Base-by-base conservation (phyloP, 2,113 vertebrate species). In the Callocephalon fimbriatum region DNA sequence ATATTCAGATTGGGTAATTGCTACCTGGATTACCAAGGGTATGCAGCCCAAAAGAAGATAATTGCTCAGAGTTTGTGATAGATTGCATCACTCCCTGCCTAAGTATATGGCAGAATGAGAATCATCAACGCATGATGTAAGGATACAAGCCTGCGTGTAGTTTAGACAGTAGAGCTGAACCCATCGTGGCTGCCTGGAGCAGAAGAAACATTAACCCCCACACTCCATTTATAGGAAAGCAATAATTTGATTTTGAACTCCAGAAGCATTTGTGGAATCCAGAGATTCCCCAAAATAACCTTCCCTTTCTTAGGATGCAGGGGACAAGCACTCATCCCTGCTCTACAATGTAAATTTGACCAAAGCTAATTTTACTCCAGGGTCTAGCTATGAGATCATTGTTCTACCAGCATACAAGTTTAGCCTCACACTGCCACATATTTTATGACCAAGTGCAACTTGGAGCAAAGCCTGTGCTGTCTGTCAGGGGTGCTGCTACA, bases 1-100 rank as follows among this genome's bases (percentile, higher is more conserved):
- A 96, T 95, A 98, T 80, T 97, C 96, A 83, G 88, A 96, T 94
- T 95, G 95, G 94, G 88, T 98, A 97, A 97, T 97, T 97, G 97
- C 97, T 96, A 98, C 96, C 95, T 93, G 59, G 70, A 93, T 96
- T 97, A 97, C 94, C 88, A 88, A 95, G 93, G 86, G 90, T 93
- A 90, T 94, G 84, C 82, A 96, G 87, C 70, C 67, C 27, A 68
- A 72, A 93, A 94, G 92, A 95, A 96, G 96, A 91, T 68, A 92
- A 93, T 86, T 85, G 89, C 84, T 95, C 81, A 63, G 92, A 76
- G 19, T 65, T 96, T 95, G 93, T 35, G 92, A 92, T 92, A 66
- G 73, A 84, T 78, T 68, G 80, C 67, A 92, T 95, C 94, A 78
- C 73, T 72, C 45, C 29, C 58, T 94, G 73, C 72, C 37, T 77